These are phyloP conservation scores for Opisthocomus hoazin DNA, from an alignment of 2,113 vertebrate species.

Conservation along the genomic window DNA sequence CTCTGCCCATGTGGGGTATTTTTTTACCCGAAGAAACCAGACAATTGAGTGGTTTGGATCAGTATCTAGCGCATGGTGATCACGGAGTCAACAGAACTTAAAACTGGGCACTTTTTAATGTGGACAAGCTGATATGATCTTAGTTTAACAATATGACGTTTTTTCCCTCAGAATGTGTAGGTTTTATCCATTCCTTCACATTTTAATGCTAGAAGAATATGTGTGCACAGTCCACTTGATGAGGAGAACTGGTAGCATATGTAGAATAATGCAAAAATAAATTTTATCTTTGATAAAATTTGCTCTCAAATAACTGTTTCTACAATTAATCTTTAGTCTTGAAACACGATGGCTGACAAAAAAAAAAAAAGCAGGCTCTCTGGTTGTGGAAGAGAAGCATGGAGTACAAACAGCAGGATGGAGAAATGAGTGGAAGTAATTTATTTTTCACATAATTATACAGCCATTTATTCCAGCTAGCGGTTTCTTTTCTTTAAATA, in stretches of 20 bases:
- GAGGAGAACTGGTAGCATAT: background rate
- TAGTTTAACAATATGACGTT: background rate
- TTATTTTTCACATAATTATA: slow-evolving; percentile 50
- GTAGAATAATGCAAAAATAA: background rate
- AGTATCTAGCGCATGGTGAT: background rate
- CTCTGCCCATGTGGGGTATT: background rate
- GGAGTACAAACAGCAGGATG: background rate
- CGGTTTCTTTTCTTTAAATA: slow-evolving; percentile 16
- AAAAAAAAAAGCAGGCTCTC: background rate
- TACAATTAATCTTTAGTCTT: background rate
- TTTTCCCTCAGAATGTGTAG: fast-evolving
- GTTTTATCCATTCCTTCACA: background rate
- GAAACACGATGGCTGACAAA: background rate
- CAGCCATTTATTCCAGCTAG: slow-evolving; percentile 21
- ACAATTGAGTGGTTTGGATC: background rate
- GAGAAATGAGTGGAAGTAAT: slow-evolving; percentile 39
- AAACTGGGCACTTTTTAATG: background rate
- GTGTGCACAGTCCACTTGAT: background rate
- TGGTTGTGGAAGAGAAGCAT: background rate
- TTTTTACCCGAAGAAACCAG: background rate
- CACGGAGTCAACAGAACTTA: background rate
- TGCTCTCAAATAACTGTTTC: background rate
- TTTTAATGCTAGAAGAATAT: background rate
- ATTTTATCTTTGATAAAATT: background rate
- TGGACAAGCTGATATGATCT: too few relatives aligned